Evolutionary conservation across 2,888 invertebrate species (phyloP), one percentile per base, ranked within the genome.

Genomic region (Dinocampus coccinellae): DNA sequence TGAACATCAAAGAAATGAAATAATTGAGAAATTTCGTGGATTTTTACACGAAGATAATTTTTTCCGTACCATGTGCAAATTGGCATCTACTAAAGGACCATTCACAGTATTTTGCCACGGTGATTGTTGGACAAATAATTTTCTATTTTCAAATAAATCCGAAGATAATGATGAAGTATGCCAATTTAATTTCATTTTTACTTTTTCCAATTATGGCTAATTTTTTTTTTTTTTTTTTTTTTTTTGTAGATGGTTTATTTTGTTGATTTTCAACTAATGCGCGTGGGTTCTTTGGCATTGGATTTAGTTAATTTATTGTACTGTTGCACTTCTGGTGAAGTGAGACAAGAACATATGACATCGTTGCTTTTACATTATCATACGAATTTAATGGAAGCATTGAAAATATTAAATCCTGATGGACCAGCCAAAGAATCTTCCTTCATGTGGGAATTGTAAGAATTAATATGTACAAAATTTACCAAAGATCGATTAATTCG

Each of bases 111-210:
- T 93, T 76, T 91, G 92, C 67, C 93, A 93, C 78, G 93, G 93
- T 0, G 93, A 93, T 78, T 93, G 93, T 81, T 93, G 93, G 93
- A 93, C 92, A 0, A 93, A 93, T 80, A 93, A 93, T 83, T 90
- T 93, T 79, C 84, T 93, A 24, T 93, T 93, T 81, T 89, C 90
- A 76, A 91, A 92, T 76, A 55, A 75, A 83, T 61, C 34, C 74
- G 3, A 80, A 83, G 73, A 85, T 84, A 67, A 78, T 69, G 20
- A 57, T 22, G 39, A 55, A 39, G 24, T 39, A 22, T 55, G 34
- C 20, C 53, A 57, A 36, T 36, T 55, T 26, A 34, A 29, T 62
- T n/a, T n/a, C n/a, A n/a, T n/a, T n/a, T n/a, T n/a, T n/a, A n/a
- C n/a, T n/a, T n/a, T n/a, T n/a, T n/a, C n/a, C n/a, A n/a, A n/a